Evolutionary conservation across 2,113 vertebrate species (phyloP), one percentile per base, ranked within the genome.

Genomic region (Pionites leucogaster): DNA sequence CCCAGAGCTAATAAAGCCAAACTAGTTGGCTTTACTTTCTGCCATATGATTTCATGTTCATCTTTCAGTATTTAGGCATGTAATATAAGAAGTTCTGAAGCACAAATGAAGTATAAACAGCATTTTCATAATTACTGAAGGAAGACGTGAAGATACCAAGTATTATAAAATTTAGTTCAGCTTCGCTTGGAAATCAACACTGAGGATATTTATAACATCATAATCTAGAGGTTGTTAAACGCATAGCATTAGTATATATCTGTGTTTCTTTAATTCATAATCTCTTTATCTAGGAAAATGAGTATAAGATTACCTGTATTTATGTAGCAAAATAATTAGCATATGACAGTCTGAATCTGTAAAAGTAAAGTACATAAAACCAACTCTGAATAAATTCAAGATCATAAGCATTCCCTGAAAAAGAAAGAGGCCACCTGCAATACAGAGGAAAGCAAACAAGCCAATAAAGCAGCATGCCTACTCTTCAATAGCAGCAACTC

Each of bases 361-460:
- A 92, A 71, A 86, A 86, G 64, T 13, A 69, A 23, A 85, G 6
- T 12, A 82, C 1, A 2, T 44, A 92, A 92, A 78, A 82, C 1
- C 19, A 82, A 19, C 17, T 64, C 59, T 14, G 44, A 74, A 86
- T 49, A 33, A 9, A 74, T 50, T 53, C 10, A 49, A 41, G 46
- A 92, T n/a, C 72, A 86, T 37, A 25, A 77, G n/a, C 22, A 78
- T 28, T 92, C 72, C 42, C 83, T 60, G 55, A 70, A 86, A 91
- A 42, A 78, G 62, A 88, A 68, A 68, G 67, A 8, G 1, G 76
- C 80, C 82, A 86, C 91, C 86, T 94, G 91, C 82, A 88, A 92
- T 22, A 77, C 3, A 49, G 88, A 81, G 88, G n/a, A 74, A 93
- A 86, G 53, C 74, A 95, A 94, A 97, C 91, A 95, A 87, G 74